Base-by-base conservation (phyloP, 2,888 invertebrate genomes). In the Yponomeuta evonymella region DNA sequence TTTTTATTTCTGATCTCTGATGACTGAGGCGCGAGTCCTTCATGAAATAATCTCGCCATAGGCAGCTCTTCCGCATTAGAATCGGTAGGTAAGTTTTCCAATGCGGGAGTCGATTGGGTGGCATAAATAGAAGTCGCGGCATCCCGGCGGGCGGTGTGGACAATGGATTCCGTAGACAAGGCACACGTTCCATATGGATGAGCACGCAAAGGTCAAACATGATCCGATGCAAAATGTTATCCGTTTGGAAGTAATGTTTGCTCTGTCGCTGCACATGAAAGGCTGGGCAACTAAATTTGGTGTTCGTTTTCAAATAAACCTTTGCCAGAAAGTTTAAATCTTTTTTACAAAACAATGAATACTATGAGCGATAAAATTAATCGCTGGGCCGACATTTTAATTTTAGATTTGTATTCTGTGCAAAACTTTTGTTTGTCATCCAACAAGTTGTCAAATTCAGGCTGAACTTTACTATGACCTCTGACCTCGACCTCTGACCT, bases 161-260 rank as follows among this genome's bases (percentile, higher is more conserved):
- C 90, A 89, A 89, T 89, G 86, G 88, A 89, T 88, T 71, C 88
- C 86, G 82, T 83, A 86, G 87, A 85, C 86, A 82, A 87, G 88
- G 84, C 87, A 81, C 83, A 81, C 83, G 88, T 87, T 90, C 88
- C 89, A 89, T 91, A 90, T 90, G 90, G 89, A 89, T 89, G 86
- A 85, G 81, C 85, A 79, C 80, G 80, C 83, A 87, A 87, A 89
- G 89, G 85, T 85, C 83, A 86, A 78, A 79, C 79, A 78, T 77
- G 79, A 83, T 81, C 78, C 75, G 79, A 78, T 79, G 80, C 79
- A 76, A 79, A 82, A 83, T 78, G 77, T 75, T 77, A 76, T 75
- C 76, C 73, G 73, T 72, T 77, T 74, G 76, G 78, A 36, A 67
- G 12, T 66, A 48, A 29, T 69, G 63, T 69, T 69, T 36, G 69